These are phyloP conservation scores for Apistogramma diplotaenia DNA, from an alignment of 2,113 vertebrate genomes.

Conservation along the genomic window DNA sequence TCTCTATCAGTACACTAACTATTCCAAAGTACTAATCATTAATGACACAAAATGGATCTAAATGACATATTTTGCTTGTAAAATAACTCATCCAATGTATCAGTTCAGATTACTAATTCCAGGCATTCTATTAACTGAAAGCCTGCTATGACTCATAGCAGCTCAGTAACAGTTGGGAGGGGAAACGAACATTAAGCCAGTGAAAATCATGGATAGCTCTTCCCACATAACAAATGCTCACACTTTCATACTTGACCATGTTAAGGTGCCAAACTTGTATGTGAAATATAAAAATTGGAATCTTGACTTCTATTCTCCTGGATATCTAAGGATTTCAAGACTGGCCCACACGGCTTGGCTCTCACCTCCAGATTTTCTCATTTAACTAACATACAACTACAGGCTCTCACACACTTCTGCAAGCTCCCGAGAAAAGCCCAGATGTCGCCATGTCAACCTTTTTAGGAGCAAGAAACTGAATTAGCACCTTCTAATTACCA, in stretches of 20 bases:
- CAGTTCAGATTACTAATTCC: background rate
- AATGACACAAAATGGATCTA: background rate
- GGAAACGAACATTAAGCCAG: background rate
- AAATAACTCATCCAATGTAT: background rate
- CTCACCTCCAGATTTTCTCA: background rate
- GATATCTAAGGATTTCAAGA: conserved; percentile 8
- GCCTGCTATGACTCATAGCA: background rate
- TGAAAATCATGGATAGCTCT: background rate
- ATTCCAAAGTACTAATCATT: background rate
- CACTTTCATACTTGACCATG: background rate
- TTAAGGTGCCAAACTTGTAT: conserved; percentile 7
- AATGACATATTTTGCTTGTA: background rate
- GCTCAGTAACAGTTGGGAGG: background rate
- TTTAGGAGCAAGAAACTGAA: conserved; percentile 4
- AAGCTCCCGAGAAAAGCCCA: background rate
- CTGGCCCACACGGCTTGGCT: background rate
- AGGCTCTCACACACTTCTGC: background rate
- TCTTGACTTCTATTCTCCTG: background rate
- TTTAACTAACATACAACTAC: background rate
- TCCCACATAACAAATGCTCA: background rate
- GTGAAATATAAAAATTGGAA: conserved; percentile 2
- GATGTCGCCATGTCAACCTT: background rate
- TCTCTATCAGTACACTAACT: background rate
- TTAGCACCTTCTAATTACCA: background rate
- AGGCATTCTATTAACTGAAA: background rate